Evolutionary conservation across 2,113 vertebrate species (phyloP), one percentile per base, ranked within the genome.

Genomic region (Microcebus murinus): DNA sequence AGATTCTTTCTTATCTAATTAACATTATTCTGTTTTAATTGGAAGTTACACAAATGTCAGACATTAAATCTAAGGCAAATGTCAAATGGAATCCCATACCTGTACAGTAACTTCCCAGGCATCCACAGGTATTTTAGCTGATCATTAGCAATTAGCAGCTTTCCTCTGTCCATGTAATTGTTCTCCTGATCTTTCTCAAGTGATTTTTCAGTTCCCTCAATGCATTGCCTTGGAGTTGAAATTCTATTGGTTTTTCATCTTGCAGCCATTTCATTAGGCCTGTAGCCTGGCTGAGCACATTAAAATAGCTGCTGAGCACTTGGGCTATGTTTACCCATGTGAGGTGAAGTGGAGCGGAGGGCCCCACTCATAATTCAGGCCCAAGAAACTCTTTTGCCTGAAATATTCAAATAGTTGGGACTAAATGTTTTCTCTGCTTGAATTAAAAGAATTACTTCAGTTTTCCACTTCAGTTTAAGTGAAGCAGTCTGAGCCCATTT

Each of bases 51-150:
- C 63, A 97, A 97, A 96, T 97, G 74, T 52, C 94, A 95, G 31
- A 34, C 94, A 71, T 76, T 93, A 97, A 97, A 96, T 90, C 63
- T 95, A 94, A 97, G 88, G 67, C 52, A 97, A 97, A 96, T 95
- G 67, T 98, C 94, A 97, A 87, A 61, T 81, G 52, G 68, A 94
- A 63, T 81, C 21, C n/a, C 63, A 67, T 4, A 90, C 73, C 48
- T 96, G 52, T 76, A 84, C 10, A 87, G 68, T 91, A 91, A 79
- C 45, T 65, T 79, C 34, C 20, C 6, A 10, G 10, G 20, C 9
- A 82, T n/a, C 42, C n/a, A 39, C 67, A 57, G 55, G 36, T 70
- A 76, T 84, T 95, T 95, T 52, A 57, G 17, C 17, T 80, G 31
- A 94, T 91, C 45, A 76, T 91, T 89, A 91, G 79, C 68, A 86